These are phyloP conservation scores for Gracilinanus agilis DNA, from an alignment of 2,113 vertebrate species.

Conservation along the genomic window DNA sequence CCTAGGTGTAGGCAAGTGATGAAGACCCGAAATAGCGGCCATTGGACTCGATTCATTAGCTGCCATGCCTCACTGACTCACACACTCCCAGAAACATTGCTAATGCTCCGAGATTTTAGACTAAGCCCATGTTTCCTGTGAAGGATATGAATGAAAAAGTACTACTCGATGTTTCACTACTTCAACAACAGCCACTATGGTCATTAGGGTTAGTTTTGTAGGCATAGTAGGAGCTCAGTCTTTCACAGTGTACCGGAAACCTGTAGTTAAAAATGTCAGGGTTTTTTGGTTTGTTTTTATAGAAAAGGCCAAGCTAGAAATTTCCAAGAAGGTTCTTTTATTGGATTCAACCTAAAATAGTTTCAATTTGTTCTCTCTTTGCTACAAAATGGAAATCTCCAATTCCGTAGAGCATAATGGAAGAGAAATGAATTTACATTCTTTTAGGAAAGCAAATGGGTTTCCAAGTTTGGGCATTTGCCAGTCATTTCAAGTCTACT, in stretches of 20 bases:
- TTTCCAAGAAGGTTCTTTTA: conserved; percentile 75
- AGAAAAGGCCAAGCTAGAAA: conserved; percentile 53
- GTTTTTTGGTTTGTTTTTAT: conserved; percentile 13
- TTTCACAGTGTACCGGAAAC: conserved; percentile 32
- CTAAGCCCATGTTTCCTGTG: background rate
- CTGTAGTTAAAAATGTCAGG: conserved; percentile 7
- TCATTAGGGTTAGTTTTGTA: conserved; percentile 26
- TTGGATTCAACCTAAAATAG: conserved; percentile 72
- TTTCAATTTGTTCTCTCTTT: conserved; percentile 44
- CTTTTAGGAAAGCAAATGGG: conserved; percentile 55
- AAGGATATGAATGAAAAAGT: background rate
- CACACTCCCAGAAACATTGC: background rate
- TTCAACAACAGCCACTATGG: background rate
- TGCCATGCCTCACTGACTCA: background rate
- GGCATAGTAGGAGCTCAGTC: conserved; percentile 25
- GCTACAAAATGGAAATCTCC: conserved; percentile 57
- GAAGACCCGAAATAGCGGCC: background rate
- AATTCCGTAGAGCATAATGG: conserved; percentile 26
- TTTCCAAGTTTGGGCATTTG: conserved; percentile 47
- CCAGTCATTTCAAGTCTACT: conserved; percentile 50
- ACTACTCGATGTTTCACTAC: background rate
- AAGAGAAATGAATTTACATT: conserved; percentile 49
- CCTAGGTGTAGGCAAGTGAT: background rate
- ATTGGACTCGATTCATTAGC: background rate
- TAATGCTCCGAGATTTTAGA: background rate